A percentile compares a stretch with the other conserved stretches of the same genome.
phyloP scores from a whole-genome alignment of 2,888 invertebrate species.

The Apamea crenata region DNA sequence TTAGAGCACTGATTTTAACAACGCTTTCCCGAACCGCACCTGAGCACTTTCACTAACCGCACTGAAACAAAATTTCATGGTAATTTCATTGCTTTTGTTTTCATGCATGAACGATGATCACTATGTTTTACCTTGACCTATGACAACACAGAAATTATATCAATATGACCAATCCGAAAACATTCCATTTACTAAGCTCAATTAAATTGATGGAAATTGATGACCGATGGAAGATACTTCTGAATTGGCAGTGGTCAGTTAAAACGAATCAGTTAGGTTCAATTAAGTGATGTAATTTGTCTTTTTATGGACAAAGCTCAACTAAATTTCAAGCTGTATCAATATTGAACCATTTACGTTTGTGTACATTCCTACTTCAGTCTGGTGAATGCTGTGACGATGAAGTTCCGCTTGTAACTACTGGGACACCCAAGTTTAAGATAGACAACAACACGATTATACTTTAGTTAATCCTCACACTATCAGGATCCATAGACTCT shows the following conservation, averaged over 20 bases:
- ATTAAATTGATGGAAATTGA: conserved; percentile 2
- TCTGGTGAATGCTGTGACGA: not conserved
- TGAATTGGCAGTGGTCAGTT: not conserved
- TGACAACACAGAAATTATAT: conserved; percentile 1
- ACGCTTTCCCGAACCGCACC: no score
- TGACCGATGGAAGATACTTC: not conserved
- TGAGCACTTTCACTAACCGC: no score
- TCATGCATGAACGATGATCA: not conserved
- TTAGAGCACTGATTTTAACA: no score
- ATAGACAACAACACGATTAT: conserved; percentile 36
- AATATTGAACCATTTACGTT: not conserved
- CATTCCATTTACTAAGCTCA: conserved; percentile 2
- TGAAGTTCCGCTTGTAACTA: not conserved
- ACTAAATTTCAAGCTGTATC: not conserved
- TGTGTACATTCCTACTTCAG: not conserved
- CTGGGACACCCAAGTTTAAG: conserved; percentile 19
- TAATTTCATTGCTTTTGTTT: not conserved
- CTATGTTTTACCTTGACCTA: not conserved
- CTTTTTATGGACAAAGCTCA: not conserved
- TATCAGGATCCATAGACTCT: conserved; percentile 27
- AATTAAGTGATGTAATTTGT: no score
- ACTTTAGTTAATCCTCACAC: conserved; percentile 20
- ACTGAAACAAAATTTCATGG: not conserved
- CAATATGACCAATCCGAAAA: not conserved
- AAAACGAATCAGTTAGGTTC: not conserved